Evolutionary conservation across 2,888 invertebrate species (phyloP).

Genomic region (Hydrotaea cyrtoneurina): DNA sequence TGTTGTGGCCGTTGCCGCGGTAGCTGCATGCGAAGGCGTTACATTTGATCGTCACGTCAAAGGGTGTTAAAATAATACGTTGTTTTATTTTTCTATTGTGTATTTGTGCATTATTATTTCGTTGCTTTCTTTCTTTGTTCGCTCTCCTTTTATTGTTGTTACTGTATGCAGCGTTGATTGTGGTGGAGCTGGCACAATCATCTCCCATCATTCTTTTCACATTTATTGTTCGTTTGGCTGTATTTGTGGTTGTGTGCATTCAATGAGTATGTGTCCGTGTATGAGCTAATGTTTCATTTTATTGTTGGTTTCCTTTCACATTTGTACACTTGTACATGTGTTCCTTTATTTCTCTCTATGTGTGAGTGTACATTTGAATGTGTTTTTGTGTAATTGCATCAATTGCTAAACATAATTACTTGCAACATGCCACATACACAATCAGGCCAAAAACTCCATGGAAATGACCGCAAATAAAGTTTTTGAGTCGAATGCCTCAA

Average conservation of each 20-base stretch:
- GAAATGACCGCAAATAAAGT: constrained; percentile 37
- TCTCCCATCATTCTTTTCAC: no score
- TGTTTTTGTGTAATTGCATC: constrained; percentile 48
- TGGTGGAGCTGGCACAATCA: no score
- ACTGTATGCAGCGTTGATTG: no score
- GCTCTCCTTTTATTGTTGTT: background rate
- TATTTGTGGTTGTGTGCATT: no score
- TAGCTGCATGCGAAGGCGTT: constrained; percentile 37
- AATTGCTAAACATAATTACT: constrained; percentile 56
- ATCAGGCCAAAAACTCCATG: constrained; percentile 16
- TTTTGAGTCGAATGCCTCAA: background rate
- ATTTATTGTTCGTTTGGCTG: no score
- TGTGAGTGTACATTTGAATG: background rate
- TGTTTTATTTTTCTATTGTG: constrained; percentile 14
- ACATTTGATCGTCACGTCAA: constrained; percentile 55
- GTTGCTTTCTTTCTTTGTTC: background rate
- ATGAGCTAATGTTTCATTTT: constrained; percentile 5
- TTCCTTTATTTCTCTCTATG: background rate
- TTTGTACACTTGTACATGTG: background rate
- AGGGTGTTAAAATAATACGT: constrained; percentile 56
- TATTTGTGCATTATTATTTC: constrained; percentile 26
- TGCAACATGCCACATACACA: constrained; percentile 56
- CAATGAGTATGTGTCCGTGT: no score
- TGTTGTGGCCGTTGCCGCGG: background rate
- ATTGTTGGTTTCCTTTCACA: background rate